Conservation (phyloP, 2,888 invertebrate genomes). For the Nephrotoma appendiculata region DNA sequence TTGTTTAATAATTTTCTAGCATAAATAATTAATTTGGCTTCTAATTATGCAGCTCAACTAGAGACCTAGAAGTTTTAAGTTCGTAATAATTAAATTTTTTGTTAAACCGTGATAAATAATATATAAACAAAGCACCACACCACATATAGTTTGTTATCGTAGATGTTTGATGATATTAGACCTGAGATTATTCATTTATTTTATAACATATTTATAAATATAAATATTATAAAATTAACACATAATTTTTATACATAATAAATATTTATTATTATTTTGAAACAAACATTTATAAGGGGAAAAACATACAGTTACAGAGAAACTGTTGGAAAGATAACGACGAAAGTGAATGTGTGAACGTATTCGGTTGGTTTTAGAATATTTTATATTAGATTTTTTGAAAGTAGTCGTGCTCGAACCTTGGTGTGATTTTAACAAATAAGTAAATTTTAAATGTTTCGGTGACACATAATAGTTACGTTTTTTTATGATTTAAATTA, state of each 20-base stretch:
- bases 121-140: no score
- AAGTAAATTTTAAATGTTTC: background rate
- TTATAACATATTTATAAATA: background rate
- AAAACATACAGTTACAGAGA: background rate
- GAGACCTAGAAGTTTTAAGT: background rate
- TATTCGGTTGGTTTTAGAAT: background rate
- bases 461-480: background rate
- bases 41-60: background rate
- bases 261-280: background rate
- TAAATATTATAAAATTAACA: background rate
- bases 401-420: background rate
- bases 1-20: background rate
- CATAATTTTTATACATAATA: background rate
- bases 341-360: background rate
- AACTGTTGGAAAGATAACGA: background rate
- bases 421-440: background rate
- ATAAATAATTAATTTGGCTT: background rate
- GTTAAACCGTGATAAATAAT: no score
- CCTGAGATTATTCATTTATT: background rate
- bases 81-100: no score
- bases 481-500: background rate
- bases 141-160: background rate
- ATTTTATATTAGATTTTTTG: background rate
- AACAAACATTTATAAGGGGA: background rate
- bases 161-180: background rate